Conservation (phyloP, 2,113 vertebrate species). For the Empidonax traillii region DNA sequence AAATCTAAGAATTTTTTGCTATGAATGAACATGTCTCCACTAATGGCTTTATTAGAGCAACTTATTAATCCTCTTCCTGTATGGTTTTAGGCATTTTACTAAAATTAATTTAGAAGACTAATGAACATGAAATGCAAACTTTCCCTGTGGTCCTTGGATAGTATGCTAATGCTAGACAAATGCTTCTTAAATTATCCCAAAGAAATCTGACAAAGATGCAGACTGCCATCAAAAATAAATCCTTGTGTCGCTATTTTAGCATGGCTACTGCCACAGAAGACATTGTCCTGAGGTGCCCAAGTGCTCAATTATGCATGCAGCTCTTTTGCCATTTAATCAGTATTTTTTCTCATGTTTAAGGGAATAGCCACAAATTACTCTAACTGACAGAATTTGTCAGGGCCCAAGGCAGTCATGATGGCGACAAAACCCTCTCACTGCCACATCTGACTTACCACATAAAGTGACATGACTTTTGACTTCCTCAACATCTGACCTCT, state of each 20-base stretch:
- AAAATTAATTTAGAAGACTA: slow-evolving; percentile 42
- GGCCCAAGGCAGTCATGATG: neutral
- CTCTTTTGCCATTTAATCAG: neutral
- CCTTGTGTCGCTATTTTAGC: neutral
- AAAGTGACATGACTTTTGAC: neutral
- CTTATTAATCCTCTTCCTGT: neutral
- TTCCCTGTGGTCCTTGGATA: neutral
- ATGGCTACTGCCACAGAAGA: neutral
- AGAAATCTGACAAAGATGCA: neutral
- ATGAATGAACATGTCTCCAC: neutral
- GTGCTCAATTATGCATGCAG: neutral
- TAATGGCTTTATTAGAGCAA: neutral
- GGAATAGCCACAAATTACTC: neutral
- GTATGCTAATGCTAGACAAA: slow-evolving; percentile 17
- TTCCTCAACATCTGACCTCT: neutral
- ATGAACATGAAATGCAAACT: slow-evolving; percentile 23
- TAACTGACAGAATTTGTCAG: neutral
- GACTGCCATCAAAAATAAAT: neutral
- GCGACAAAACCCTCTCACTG: neutral
- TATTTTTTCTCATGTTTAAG: neutral
- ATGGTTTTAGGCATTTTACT: slow-evolving; percentile 32
- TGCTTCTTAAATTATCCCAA: neutral
- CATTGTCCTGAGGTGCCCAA: neutral
- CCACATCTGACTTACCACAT: neutral
- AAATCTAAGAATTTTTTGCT: neutral